phyloP scores from a whole-genome alignment of 2,888 invertebrate genomes.

The Dorcus hopei region DNA sequence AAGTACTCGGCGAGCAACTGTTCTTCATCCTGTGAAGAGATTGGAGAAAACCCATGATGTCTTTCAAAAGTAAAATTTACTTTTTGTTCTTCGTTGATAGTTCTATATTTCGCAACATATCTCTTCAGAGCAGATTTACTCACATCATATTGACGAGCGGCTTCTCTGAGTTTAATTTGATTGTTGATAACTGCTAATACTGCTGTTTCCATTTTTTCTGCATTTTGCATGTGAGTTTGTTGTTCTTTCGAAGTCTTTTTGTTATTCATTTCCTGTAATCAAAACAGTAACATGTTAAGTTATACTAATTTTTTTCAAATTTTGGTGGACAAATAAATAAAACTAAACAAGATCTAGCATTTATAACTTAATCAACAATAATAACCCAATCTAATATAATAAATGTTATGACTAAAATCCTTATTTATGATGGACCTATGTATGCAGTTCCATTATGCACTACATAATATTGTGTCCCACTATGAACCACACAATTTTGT shows the following conservation, averaged over 20 bases:
- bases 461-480: too few species aligned
- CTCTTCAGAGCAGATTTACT: background rate
- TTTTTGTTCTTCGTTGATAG: background rate
- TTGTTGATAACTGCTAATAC: too few species aligned
- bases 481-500: too few species aligned
- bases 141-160: background rate
- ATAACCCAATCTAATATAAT: too few species aligned
- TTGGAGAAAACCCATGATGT: background rate
- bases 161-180: background rate
- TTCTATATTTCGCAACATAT: background rate
- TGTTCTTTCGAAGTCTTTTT: background rate
- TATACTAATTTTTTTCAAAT: too few species aligned
- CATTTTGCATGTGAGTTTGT: background rate
- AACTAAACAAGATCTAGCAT: too few species aligned
- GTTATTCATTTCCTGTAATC: background rate
- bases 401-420: too few species aligned
- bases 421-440: too few species aligned
- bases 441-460: too few species aligned
- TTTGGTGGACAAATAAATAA: too few species aligned
- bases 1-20: constrained; percentile 2
- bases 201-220: background rate
- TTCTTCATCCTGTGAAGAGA: background rate
- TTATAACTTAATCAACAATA: too few species aligned
- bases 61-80: background rate
- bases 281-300: background rate